Evolutionary conservation across 1,140 invertebrate species (phyloP).

Genomic region (Trichoplusia ni): DNA sequence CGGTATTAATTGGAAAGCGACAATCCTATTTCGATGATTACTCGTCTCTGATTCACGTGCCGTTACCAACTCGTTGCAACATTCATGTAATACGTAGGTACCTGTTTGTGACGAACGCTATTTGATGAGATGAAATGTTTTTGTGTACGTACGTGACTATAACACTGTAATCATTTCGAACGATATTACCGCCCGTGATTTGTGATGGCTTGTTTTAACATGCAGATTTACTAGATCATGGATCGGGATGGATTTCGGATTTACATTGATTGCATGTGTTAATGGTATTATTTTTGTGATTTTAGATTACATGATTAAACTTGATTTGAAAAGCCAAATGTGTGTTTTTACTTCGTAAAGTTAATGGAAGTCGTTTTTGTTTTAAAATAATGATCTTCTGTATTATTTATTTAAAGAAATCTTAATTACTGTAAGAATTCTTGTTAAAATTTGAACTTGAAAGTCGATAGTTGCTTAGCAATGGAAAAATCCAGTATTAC

Average conservation of each 20-base stretch:
- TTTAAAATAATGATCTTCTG: too few species aligned
- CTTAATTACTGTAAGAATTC: too few species aligned
- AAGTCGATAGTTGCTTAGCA: too few species aligned
- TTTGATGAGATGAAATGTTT: conserved; percentile 6
- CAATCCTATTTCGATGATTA: conserved; percentile 78
- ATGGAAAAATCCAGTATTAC: too few species aligned
- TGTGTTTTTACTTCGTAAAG: too few species aligned
- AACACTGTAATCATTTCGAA: not conserved
- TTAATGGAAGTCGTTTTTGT: too few species aligned
- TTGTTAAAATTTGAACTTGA: too few species aligned
- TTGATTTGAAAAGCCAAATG: too few species aligned
- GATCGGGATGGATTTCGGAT: not conserved
- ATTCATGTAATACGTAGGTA: conserved; percentile 21
- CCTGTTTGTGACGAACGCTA: conserved; percentile 8
- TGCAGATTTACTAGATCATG: not conserved
- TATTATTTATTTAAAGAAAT: too few species aligned
- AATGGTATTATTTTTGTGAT: not conserved
- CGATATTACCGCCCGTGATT: conserved; percentile 1
- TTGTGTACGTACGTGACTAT: conserved; percentile 4
- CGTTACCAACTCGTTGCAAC: conserved; percentile 30
- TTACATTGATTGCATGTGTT: not conserved
- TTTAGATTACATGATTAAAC: not conserved
- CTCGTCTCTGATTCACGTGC: conserved; percentile 48
- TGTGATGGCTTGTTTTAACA: conserved; percentile 12
- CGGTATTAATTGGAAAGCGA: conserved; percentile 74